Conservation (phyloP, 2,797 vertebrate genomes). For the Falco naumanni region DNA sequence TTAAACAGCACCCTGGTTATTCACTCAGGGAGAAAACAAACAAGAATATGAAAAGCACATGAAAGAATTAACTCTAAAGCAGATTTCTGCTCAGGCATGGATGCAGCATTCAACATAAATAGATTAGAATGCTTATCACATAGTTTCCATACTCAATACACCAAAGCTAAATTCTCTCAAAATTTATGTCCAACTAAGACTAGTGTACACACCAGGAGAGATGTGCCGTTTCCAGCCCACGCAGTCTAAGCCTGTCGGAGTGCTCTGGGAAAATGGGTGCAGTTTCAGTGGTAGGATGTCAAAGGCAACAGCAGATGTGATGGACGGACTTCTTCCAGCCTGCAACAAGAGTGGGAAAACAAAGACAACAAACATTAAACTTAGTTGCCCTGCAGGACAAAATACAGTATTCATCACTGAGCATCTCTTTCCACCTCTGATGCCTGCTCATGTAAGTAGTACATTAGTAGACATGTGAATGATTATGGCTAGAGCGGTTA, state of each 20-base stretch:
- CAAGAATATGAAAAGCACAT: not conserved
- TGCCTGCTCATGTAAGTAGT: not conserved
- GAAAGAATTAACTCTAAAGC: not conserved
- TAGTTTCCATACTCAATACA: not conserved
- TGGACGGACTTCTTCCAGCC: conserved; percentile 68
- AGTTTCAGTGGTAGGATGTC: conserved; percentile 76
- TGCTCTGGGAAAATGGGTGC: conserved; percentile 87
- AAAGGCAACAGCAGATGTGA: conserved; percentile 68
- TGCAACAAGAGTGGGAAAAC: conserved; percentile 45
- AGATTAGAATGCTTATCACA: not conserved
- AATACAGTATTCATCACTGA: not conserved
- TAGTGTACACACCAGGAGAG: conserved; percentile 77
- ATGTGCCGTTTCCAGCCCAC: conserved; percentile 77
- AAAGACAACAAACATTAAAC: not conserved
- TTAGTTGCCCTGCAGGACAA: not conserved
- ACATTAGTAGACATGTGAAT: not conserved
- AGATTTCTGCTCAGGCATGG: not conserved
- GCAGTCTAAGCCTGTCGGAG: conserved; percentile 84
- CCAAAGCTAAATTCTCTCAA: not conserved
- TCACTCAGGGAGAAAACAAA: not conserved
- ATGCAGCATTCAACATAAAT: not conserved
- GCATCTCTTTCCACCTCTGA: not conserved
- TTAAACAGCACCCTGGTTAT: not conserved
- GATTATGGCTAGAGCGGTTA: not conserved
- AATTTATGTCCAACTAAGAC: not conserved